Conservation (phyloP, 2,113 vertebrate genomes). For the Desmodus rotundus region DNA sequence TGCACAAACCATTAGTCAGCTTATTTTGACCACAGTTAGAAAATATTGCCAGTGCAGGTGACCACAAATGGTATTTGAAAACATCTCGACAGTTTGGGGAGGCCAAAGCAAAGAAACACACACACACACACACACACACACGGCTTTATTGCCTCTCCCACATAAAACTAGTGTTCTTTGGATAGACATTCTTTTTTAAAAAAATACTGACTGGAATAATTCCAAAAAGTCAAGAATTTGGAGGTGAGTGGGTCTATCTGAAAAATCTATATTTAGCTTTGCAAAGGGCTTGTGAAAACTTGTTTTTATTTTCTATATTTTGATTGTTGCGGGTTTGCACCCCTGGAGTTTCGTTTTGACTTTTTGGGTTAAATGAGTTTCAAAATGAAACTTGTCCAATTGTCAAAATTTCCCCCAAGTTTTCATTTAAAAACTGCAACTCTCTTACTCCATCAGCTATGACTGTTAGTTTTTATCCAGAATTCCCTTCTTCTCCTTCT, state of each 20-base stretch:
- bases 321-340: slow-evolving; percentile 65
- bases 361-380: slow-evolving; percentile 68
- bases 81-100: slow-evolving; percentile 2
- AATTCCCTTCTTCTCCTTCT: background rate
- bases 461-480: background rate
- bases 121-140: background rate
- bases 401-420: slow-evolving; percentile 55
- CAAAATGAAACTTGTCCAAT: slow-evolving; percentile 63
- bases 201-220: slow-evolving; percentile 22
- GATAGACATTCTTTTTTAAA: background rate
- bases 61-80: slow-evolving; percentile 57
- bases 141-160: background rate
- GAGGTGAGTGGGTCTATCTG: slow-evolving; percentile 2
- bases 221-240: slow-evolving; percentile 35
- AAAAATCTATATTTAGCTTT: slow-evolving; percentile 52
- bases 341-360: slow-evolving; percentile 69
- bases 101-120: background rate
- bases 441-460: slow-evolving; percentile 6
- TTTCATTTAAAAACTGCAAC: slow-evolving; percentile 36
- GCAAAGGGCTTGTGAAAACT: slow-evolving; percentile 41
- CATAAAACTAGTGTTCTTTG: slow-evolving; percentile 18
- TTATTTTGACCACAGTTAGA: slow-evolving; percentile 58
- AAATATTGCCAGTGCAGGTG: slow-evolving; percentile 22
- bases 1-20: slow-evolving; percentile 33
- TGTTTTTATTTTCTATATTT: slow-evolving; percentile 76